Evolutionary conservation across 2,113 vertebrate genomes (phyloP).

Genomic region (Strix aluco): DNA sequence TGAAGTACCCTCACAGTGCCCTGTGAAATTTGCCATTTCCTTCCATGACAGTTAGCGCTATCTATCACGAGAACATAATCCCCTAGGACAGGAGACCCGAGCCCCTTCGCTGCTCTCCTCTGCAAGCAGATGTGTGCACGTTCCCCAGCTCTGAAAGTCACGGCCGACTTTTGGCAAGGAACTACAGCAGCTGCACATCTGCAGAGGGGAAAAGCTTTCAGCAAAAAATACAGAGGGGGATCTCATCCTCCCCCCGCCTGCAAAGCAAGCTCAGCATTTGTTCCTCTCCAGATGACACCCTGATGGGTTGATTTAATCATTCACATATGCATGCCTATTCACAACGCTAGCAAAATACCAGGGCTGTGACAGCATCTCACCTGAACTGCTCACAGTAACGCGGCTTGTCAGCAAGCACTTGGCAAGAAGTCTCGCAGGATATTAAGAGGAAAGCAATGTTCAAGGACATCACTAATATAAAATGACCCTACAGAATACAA

Average conservation of each 20-base stretch:
- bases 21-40: slow-evolving; percentile 29
- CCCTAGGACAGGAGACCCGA: background rate
- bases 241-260: background rate
- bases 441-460: background rate
- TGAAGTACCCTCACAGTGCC: background rate
- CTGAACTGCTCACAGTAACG: slow-evolving; percentile 10
- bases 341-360: slow-evolving; percentile 11
- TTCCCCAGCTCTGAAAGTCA: slow-evolving; percentile 13
- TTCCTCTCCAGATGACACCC: slow-evolving; percentile 57
- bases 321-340: slow-evolving; percentile 35
- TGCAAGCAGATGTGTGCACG: slow-evolving; percentile 37
- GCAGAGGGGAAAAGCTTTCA: slow-evolving; percentile 47
- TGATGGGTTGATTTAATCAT: slow-evolving; percentile 64
- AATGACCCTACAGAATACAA: background rate
- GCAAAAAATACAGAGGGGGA: background rate
- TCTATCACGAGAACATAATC: background rate
- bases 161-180: slow-evolving; percentile 21
- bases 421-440: background rate
- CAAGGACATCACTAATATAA: background rate
- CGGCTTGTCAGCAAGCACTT: background rate
- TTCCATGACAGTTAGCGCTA: background rate
- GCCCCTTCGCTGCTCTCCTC: slow-evolving; percentile 9
- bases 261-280: slow-evolving; percentile 47
- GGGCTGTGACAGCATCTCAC: slow-evolving; percentile 48
- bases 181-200: slow-evolving; percentile 57